Evolutionary conservation across 2,113 vertebrate species (phyloP), one percentile per base, ranked within the genome.

Genomic region (Oriolus oriolus): DNA sequence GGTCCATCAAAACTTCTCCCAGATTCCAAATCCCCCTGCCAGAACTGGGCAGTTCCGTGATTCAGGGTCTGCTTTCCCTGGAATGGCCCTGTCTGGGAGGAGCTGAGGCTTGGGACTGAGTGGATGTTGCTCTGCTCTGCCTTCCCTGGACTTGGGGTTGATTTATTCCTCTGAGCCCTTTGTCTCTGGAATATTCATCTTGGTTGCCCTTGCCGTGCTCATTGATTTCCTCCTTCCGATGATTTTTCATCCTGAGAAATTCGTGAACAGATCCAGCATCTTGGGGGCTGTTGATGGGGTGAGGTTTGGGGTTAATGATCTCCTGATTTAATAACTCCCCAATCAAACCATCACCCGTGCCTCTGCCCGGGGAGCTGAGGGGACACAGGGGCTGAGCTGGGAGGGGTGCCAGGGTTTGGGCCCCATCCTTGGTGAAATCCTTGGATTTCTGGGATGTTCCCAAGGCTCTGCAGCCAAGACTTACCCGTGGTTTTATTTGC

Each of bases 391-490:
- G 17, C 42, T 45, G 28, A 92, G 76, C n/a, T 3, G 35, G 17
- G 59, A 37, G 21, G 12, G 26, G 1, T 9, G 18, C 13, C 60
- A 80, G 74, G 15, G 30, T 47, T 82, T 84, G 39, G 16, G 69
- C 65, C 50, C 75, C 57, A 11, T 60, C 87, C 66, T 64, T 26
- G 6, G 15, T 35, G 56, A 87, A 97, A 91, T 95, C 95, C 93
- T 31, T 33, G 54, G 8, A 3, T 16, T 60, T 33, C 76, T 87
- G 84, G 94, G 95, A 74, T 97, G 86, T 91, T 95, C 96, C 26
- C 14, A 81, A 95, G 65, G 82, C 93, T 95, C 84, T 65, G 61
- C 85, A 94, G 80, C 96, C 84, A 71, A 28, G 52, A 17, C 21
- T 63, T 37, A 9, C 28, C 35, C 20, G 4, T 28, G 82, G 24